Evolutionary conservation across 2,888 invertebrate genomes (phyloP).

Genomic region (Noctua pronuba): DNA sequence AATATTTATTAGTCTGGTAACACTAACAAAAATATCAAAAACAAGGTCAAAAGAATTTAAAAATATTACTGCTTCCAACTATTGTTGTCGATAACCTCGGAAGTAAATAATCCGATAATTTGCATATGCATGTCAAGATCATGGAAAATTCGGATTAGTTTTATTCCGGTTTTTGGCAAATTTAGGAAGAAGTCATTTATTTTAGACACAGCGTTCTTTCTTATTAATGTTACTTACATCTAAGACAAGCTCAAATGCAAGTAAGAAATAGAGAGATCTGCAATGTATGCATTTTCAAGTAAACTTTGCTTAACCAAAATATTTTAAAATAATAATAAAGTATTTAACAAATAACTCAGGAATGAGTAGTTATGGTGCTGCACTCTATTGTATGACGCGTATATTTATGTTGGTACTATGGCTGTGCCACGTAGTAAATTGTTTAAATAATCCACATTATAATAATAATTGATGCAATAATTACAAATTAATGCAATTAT

Average conservation of each 20-base stretch:
- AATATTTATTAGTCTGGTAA: not conserved
- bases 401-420: not conserved
- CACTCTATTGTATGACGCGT: not conserved
- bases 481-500: constrained; percentile 15
- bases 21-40: constrained; percentile 12
- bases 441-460: constrained; percentile 4
- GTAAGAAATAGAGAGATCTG: not conserved
- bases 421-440: constrained; percentile 6
- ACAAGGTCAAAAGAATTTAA: constrained; percentile 32
- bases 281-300: not conserved
- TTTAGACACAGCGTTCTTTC: not conserved
- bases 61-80: constrained; percentile 40
- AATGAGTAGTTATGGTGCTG: not conserved
- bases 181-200: not conserved
- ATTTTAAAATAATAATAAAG: not conserved
- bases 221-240: not conserved
- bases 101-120: constrained; percentile 44
- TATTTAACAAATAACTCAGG: not conserved
- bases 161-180: not conserved
- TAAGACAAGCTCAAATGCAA: not conserved
- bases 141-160: not conserved
- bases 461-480: constrained; percentile 34
- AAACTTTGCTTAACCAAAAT: not conserved
- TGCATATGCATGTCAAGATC: constrained; percentile 38
- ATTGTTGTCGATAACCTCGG: constrained; percentile 54